Conservation (phyloP, 2,888 invertebrate species). For the Hirtodrosophila confusa region DNA sequence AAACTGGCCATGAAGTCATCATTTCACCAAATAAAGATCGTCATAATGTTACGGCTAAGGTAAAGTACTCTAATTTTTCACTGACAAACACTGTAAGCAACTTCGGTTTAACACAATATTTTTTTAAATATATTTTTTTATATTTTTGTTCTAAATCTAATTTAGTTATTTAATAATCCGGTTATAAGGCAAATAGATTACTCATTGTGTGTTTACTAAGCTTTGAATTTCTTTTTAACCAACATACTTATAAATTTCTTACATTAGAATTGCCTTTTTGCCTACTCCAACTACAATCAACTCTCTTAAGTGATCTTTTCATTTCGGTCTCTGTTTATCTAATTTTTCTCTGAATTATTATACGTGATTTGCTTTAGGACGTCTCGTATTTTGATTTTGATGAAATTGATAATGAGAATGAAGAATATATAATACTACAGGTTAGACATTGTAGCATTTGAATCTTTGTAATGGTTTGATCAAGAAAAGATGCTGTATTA, state of each 20-base stretch:
- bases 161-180: conserved; percentile 20
- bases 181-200: conserved; percentile 30
- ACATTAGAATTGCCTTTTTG: conserved; percentile 10
- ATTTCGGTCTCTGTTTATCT: conserved; percentile 26
- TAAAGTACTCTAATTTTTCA: conserved; percentile 83
- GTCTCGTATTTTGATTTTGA: conserved; percentile 83
- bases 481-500: conserved; percentile 2
- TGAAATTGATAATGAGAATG: conserved; percentile 81
- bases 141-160: conserved; percentile 12
- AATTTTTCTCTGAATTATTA: conserved; percentile 28
- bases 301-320: conserved; percentile 12
- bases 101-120: conserved; percentile 23
- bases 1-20: conserved; percentile 95
- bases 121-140: background rate
- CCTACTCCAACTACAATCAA: conserved; percentile 15
- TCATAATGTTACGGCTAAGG: conserved; percentile 92
- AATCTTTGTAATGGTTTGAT: conserved; percentile 54
- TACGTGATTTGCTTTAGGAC: conserved; percentile 66
- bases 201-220: conserved; percentile 23
- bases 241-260: conserved; percentile 10
- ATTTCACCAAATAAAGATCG: conserved; percentile 95
- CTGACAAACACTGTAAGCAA: conserved; percentile 20
- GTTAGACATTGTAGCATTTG: conserved; percentile 79
- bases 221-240: conserved; percentile 5
- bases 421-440: conserved; percentile 84